phyloP scores from a whole-genome alignment of 2,888 invertebrate species.

The Conistra vaccinii region DNA sequence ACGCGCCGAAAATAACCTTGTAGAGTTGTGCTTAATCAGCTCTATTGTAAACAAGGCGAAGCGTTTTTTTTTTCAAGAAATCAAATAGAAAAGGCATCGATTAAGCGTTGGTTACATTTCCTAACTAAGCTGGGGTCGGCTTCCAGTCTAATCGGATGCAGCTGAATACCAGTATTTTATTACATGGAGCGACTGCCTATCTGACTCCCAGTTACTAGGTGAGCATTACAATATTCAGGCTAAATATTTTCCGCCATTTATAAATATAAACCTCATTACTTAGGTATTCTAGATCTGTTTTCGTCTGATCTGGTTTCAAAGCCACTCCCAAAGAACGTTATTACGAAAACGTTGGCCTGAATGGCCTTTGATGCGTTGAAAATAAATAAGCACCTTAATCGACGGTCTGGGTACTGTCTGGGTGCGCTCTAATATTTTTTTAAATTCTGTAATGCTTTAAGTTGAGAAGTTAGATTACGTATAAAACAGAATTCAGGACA shows the following conservation, averaged over 20 bases:
- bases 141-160: not conserved
- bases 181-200: not conserved
- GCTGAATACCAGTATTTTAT: not conserved
- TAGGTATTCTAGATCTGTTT: slow-evolving; percentile 17
- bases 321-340: slow-evolving; percentile 13
- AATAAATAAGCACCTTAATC: slow-evolving; percentile 31
- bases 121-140: not conserved
- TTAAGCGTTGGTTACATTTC: not conserved
- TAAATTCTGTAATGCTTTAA: too few relatives aligned
- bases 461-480: not conserved
- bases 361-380: slow-evolving; percentile 36
- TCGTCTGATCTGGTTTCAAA: slow-evolving; percentile 16
- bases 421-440: too few relatives aligned
- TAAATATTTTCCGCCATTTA: not conserved
- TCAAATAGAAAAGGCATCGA: too few relatives aligned
- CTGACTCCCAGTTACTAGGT: not conserved
- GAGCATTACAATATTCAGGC: not conserved
- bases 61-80: too few relatives aligned
- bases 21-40: not conserved
- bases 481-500: not conserved
- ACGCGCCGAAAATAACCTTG: not conserved
- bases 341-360: slow-evolving; percentile 9
- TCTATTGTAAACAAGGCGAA: too few relatives aligned
- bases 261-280: slow-evolving; percentile 10
- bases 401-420: slow-evolving; percentile 30